Base-by-base conservation (phyloP, 2,888 invertebrate genomes). In the Phania funesta region DNA sequence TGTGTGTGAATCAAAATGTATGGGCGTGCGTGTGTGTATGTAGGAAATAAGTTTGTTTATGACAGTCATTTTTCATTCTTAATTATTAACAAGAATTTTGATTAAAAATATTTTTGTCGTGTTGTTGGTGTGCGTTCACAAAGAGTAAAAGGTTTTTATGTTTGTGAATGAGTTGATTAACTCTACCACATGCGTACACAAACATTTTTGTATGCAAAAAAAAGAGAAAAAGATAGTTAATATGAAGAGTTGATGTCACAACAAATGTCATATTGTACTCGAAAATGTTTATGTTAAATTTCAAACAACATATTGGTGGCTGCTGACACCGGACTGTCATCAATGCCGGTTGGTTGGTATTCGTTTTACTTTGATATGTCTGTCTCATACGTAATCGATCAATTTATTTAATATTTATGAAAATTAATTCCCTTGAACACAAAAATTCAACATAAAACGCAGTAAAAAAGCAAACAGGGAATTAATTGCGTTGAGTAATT, bases 51-150 rank as follows among this genome's bases (percentile, higher is more conserved):
- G 52, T 65, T 44, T 48, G 41, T 73, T 60, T 77, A 54, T 58
- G 64, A 41, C 73, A 67, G 50, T 60, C 41, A 74, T 74, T 60
- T 89, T 88, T 89, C 86, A 86, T 89, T 89, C 88, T 89, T 88
- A 89, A 89, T 89, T 89, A 89, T 89, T 89, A 87, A 88, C 87
- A 86, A 89, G 87, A 89, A 89, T 89, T 89, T 89, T 89, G 89
- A 89, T 89, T 89, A 89, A 89, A 89, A 89, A 86, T 26, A 56
- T 65, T 64, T 65, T 32, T 54, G 60, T 24, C 26, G 16, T 38
- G 38, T 18, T 35, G 24, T 24, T 64, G 41, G 20, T 64, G 26
- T 22, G 18, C 13, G 16, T 44, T 32, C n/a, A n/a, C n/a, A n/a
- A n/a, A 20, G 13, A 9, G 8, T 44, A 11, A 35, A 58, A 58